Percentiles rank a stretch among this genome's conserved stretches.
phyloP scores from a whole-genome alignment of 2,888 invertebrate species.

The Podotricha telesiphe region DNA sequence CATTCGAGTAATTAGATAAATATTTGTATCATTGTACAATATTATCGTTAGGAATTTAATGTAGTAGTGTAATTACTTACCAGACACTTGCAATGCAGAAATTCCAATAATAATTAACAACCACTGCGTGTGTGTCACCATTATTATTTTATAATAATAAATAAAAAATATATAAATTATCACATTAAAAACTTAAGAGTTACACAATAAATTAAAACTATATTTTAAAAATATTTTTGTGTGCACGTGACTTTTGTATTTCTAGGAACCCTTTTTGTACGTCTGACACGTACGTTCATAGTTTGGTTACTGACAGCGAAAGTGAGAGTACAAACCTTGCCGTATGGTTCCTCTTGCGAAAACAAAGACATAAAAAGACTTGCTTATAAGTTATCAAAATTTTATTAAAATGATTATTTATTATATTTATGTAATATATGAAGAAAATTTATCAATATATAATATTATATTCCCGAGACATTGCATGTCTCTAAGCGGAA shows the following conservation, averaged over 20 bases:
- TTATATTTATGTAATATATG: not conserved
- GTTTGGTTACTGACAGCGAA: slow-evolving; percentile 71
- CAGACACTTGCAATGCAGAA: slow-evolving; percentile 64
- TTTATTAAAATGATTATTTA: slow-evolving; percentile 5
- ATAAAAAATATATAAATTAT: slow-evolving; percentile 2
- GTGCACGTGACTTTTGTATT: slow-evolving; percentile 31
- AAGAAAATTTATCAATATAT: not conserved
- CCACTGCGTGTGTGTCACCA: slow-evolving; percentile 69
- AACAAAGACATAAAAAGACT: slow-evolving; percentile 42
- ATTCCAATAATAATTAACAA: slow-evolving; percentile 73
- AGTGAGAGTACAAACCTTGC: slow-evolving; percentile 59
- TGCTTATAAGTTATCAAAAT: slow-evolving; percentile 29
- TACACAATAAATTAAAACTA: not conserved
- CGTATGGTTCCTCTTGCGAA: slow-evolving; percentile 47
- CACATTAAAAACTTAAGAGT: slow-evolving; percentile 15
- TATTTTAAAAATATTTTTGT: not conserved
- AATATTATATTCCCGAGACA: too few relatives aligned
- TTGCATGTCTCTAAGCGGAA: too few relatives aligned
- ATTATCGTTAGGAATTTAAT: not conserved
- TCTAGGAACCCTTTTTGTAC: slow-evolving; percentile 47
- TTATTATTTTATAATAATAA: slow-evolving; percentile 48
- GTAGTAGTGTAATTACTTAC: slow-evolving; percentile 51
- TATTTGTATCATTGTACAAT: slow-evolving; percentile 21
- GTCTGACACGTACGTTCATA: slow-evolving; percentile 60
- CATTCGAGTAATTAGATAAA: not conserved